Conservation (phyloP, 2,888 invertebrate species). For the Heliconius sara region DNA sequence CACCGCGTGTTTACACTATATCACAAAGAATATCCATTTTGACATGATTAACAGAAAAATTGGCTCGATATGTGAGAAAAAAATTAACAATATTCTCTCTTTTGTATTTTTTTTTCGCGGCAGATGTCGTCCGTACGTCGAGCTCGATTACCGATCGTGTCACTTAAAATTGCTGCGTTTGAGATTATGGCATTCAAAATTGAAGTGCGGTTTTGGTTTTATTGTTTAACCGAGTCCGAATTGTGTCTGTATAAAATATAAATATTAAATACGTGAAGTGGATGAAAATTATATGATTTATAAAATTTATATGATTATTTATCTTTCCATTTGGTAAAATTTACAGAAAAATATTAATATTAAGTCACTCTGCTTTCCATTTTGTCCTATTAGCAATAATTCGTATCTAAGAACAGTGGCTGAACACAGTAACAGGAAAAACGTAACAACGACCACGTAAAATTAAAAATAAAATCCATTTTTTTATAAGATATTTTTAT, state of each 20-base stretch:
- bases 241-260: not conserved
- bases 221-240: constrained; percentile 14
- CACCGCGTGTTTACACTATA: constrained; percentile 72
- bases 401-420: not conserved
- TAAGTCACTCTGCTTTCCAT: not conserved
- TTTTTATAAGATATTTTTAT: no score
- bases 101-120: constrained; percentile 69
- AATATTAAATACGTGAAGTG: not conserved
- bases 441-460: not conserved
- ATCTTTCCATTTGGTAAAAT: not conserved
- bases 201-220: constrained; percentile 48
- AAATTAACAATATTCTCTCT: constrained; percentile 64
- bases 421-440: not conserved
- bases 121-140: constrained; percentile 73
- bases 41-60: constrained; percentile 80
- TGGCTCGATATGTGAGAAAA: constrained; percentile 61
- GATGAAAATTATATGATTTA: not conserved
- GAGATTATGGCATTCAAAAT: constrained; percentile 65
- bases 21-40: constrained; percentile 68
- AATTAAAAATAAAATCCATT: not conserved
- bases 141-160: constrained; percentile 74
- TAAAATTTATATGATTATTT: not conserved
- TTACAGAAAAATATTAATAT: not conserved
- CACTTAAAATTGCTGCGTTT: constrained; percentile 76
- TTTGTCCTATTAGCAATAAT: not conserved